A percentile compares a stretch with the other conserved stretches of the same genome.
These are phyloP conservation scores for Lethrus apterus DNA, from an alignment of 1,140 invertebrate genomes.

Conservation along the genomic window DNA sequence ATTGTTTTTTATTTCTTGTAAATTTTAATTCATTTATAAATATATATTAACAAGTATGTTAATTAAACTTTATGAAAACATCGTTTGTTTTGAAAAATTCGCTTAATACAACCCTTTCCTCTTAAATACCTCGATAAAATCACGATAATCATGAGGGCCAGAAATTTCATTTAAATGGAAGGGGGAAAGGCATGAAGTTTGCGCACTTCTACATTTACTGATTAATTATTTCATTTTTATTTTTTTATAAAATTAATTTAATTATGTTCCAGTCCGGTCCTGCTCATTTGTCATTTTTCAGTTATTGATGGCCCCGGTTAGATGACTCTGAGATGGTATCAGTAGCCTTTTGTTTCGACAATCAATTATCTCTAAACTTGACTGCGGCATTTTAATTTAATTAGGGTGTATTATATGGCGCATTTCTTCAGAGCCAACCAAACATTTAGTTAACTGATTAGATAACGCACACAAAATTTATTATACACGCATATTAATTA, in stretches of 20 bases:
- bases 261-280: constrained; percentile 17
- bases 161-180: no score
- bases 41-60: no score
- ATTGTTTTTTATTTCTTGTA: no score
- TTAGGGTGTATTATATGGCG: constrained; percentile 28
- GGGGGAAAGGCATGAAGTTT: no score
- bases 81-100: no score
- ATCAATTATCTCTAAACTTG: constrained; percentile 35
- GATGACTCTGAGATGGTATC: constrained; percentile 31
- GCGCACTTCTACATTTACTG: background rate
- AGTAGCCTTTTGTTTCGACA: constrained; percentile 36
- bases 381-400: constrained; percentile 37
- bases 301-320: constrained; percentile 30
- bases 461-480: no score
- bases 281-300: constrained; percentile 30
- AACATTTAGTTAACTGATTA: constrained; percentile 26
- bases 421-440: constrained; percentile 23
- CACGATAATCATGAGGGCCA: no score
- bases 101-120: no score
- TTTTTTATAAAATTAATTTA: background rate
- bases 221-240: background rate
- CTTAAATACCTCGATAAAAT: no score
- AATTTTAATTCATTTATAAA: no score
- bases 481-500: no score
- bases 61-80: no score